Base-by-base conservation (phyloP, 1,140 invertebrate species). In the Neodiprion pinetum region DNA sequence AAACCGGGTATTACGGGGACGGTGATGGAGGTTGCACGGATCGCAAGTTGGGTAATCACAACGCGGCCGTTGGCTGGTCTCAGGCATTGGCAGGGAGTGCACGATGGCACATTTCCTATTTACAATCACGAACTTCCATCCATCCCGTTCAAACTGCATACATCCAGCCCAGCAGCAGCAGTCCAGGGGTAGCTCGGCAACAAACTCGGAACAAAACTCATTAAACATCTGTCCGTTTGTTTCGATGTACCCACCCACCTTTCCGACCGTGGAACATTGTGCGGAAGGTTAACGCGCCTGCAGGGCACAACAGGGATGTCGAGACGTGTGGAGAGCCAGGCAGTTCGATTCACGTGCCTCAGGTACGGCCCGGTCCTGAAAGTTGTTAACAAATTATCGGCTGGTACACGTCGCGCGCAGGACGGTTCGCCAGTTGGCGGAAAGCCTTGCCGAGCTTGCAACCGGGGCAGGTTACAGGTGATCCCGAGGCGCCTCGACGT, bases 301-400 rank as follows among this genome's bases (percentile, higher is more conserved):
- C 53, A 61, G n/a, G 53, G 53, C n/a, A 17, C 11, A 61, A 61
- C n/a, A 61, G 53, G 53, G 53, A 61, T 61, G 28, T 40, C 5
- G 53, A 61, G 53, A 61, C 53, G 53, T 12, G 53, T 61, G n/a
- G 53, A 40, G 1, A 40, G 28, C 28, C 28, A 40, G 28, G 28
- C 28, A 40, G n/a, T 12, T 61, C n/a, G n/a, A 61, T 61, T 61
- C 53, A 61, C 53, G 53, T 61, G n/a, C 53, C 11, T 40, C 28
- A 40, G 11, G 53, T 61, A 17, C 53, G 53, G 53, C n/a, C 9
- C 8, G 53, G 53, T 61, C 53, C 53, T 61, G 53, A 9, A 61
- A 61, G 53, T 61, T 61, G 53, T 61, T 61, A 61, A 61, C 53
- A 61, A 61, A 61, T 61, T 61, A 61, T 61, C n/a, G 53, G 53